Evolutionary conservation across 1,140 invertebrate species (phyloP).

Genomic region (Apis florea): DNA sequence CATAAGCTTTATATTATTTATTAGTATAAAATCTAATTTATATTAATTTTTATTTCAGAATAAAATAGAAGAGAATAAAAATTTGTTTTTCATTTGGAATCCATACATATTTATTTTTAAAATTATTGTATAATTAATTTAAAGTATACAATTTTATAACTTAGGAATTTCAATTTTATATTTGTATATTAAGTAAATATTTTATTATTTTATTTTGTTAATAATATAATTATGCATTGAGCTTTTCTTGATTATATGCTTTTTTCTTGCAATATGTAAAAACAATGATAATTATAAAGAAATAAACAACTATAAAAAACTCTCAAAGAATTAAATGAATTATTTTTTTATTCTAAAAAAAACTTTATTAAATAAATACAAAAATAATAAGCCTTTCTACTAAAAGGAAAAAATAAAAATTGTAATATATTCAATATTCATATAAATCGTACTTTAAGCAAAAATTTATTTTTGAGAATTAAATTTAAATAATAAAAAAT

Average conservation of each 20-base stretch:
- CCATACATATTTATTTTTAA: background rate
- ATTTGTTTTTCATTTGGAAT: background rate
- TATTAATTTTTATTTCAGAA: slow-evolving; percentile 16
- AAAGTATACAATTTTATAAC: background rate
- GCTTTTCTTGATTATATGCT: too few relatives aligned
- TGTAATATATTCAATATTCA: background rate
- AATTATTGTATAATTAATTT: background rate
- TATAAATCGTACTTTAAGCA: background rate
- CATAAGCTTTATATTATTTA: background rate
- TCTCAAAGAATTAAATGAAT: too few relatives aligned
- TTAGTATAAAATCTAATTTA: background rate
- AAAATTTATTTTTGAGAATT: background rate
- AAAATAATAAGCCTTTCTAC: background rate
- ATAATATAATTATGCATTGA: too few relatives aligned
- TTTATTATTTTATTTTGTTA: too few relatives aligned
- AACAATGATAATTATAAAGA: too few relatives aligned
- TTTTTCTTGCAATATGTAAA: too few relatives aligned
- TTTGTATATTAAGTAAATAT: background rate
- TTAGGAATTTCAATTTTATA: background rate
- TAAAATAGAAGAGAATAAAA: background rate
- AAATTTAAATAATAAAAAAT: slow-evolving; percentile 12
- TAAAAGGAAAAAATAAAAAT: background rate
- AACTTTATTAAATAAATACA: too few relatives aligned
- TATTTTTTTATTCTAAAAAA: too few relatives aligned
- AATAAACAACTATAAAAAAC: too few relatives aligned